Conservation (phyloP, 2,113 vertebrate genomes). For the Mus musculus region GRCm39 chrX:39040001-39040500, state of each 20-base stretch:
- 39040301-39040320: background rate
- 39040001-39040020: too few relatives aligned
- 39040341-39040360: background rate
- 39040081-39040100: too few relatives aligned
- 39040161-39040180: too few relatives aligned
- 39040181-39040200: background rate
- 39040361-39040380: background rate
- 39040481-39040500: background rate
- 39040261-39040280: background rate
- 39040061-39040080: too few relatives aligned
- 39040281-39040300: background rate
- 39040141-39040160: too few relatives aligned
- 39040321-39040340: background rate
- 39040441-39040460: background rate
- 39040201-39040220: background rate
- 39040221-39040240: background rate
- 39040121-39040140: too few relatives aligned
- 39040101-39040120: too few relatives aligned
- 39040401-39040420: background rate
- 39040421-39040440: background rate
- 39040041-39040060: too few relatives aligned
- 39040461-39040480: background rate
- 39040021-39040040: too few relatives aligned
- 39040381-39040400: background rate
- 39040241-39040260: background rate